Base-by-base conservation (phyloP, 2,888 invertebrate genomes). In the Ochropleura plecta region DNA sequence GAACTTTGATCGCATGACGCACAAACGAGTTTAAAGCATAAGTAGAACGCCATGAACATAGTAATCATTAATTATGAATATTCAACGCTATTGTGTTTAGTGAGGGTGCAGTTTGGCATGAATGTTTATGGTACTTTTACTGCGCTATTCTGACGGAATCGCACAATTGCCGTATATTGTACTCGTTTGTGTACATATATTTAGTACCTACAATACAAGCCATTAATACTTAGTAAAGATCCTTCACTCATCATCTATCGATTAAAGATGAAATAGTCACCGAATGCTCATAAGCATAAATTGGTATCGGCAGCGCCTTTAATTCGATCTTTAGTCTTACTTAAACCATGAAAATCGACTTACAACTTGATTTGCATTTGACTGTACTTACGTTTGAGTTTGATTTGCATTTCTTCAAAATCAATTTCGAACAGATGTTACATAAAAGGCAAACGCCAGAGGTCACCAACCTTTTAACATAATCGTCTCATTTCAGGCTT, bases 391-490 rank as follows among this genome's bases (percentile, higher is more conserved):
- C 3, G 40, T 40, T 30, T 40, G 59, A 59, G 59, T 16, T 55
- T 44, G 16, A 76, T 76, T 78, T 48, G 42, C 60, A 69, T 76
- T 78, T 53, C 70, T 55, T n/a, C 62, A 70, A 62, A 55, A n/a
- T 79, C 71, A 76, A 76, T 79, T 44, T 70, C 62, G 48, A 69
- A 70, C 70, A 76, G 76, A 76, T 76, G 76, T 70, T 76, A 53
- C 76, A 51, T 53, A 42, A n/a, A 69, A 53, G 6, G 16, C 14
- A 42, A 78, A 78, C 20, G 12, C 18, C 79, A 62, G 62, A 55
- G 44, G 71, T 55, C 62, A 44, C n/a, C 44, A 44, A 70, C 71
- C 79, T 76, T 70, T 70, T 49, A 20, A 79, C 53, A 63, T 62
- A 53, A 51, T 51, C 40, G 53, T 46, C n/a, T 46, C 7, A 40